These are phyloP conservation scores for Ibidorhyncha struthersii DNA, from an alignment of 2,113 vertebrate species.

Conservation along the genomic window DNA sequence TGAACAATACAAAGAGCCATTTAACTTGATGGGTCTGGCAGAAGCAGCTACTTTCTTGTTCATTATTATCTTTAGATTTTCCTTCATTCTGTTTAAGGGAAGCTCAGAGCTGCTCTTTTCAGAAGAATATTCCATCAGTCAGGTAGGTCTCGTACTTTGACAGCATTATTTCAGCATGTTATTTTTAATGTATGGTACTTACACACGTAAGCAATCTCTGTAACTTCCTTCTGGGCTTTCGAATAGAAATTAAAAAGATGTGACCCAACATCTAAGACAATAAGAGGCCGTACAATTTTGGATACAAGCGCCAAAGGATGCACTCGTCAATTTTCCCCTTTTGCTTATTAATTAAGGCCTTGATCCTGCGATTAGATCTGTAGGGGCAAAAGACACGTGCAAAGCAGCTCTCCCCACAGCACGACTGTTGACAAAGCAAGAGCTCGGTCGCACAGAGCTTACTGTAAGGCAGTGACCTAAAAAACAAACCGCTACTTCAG, in stretches of 20 bases:
- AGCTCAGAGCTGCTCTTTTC: not conserved
- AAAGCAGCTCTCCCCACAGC: not conserved
- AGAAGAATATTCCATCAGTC: not conserved
- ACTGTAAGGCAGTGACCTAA: not conserved
- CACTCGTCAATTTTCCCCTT: not conserved
- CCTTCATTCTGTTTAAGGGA: slow-evolving; percentile 18
- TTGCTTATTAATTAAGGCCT: not conserved
- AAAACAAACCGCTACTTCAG: not conserved
- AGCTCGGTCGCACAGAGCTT: not conserved
- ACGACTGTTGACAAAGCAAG: not conserved
- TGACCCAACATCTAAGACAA: not conserved
- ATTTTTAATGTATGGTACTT: not conserved
- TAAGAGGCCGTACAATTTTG: not conserved
- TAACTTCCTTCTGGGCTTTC: not conserved
- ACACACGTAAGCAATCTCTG: not conserved
- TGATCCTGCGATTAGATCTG: not conserved
- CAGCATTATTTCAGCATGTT: not conserved
- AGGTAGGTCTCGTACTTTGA: not conserved
- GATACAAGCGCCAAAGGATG: not conserved
- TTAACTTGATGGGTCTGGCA: slow-evolving; percentile 59
- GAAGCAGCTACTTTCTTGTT: slow-evolving; percentile 50
- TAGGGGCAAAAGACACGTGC: not conserved
- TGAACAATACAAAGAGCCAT: slow-evolving; percentile 48
- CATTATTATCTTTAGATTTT: slow-evolving; percentile 35
- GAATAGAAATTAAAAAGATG: not conserved